phyloP scores from a whole-genome alignment of 2,888 invertebrate genomes.

The Nemapogon koenigi region DNA sequence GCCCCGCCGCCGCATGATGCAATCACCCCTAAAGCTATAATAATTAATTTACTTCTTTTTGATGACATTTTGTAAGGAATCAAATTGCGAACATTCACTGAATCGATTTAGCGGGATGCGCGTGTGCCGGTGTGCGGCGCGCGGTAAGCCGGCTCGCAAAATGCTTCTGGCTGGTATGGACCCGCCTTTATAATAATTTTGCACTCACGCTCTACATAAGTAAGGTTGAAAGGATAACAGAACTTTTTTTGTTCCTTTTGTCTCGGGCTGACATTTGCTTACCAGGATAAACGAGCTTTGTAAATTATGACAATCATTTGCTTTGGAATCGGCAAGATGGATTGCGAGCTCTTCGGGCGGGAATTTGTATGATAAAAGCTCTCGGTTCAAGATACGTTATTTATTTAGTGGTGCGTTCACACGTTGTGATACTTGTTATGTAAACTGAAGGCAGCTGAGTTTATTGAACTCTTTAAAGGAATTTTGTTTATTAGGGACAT shows the following conservation, averaged over 20 bases:
- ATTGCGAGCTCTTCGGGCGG: constrained; percentile 15
- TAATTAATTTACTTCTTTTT: constrained; percentile 28
- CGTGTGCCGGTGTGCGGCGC: constrained; percentile 43
- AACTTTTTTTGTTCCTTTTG: constrained; percentile 55
- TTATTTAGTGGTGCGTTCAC: neutral
- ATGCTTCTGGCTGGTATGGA: constrained; percentile 42
- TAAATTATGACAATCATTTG: constrained; percentile 42
- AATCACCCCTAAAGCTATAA: constrained; percentile 29
- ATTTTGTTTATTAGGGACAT: neutral
- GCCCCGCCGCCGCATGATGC: constrained; percentile 36
- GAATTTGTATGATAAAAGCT: neutral
- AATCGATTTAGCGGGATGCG: neutral
- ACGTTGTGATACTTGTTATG: neutral
- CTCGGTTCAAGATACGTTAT: neutral
- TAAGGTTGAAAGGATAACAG: constrained; percentile 53
- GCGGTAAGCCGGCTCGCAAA: constrained; percentile 56
- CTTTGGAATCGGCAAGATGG: constrained; percentile 29
- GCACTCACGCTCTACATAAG: constrained; percentile 50
- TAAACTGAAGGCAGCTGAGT: neutral
- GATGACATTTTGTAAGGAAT: constrained; percentile 26
- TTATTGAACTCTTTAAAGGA: neutral
- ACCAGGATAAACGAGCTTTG: constrained; percentile 30
- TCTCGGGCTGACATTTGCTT: constrained; percentile 37
- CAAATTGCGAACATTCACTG: constrained; percentile 26
- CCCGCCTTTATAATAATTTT: constrained; percentile 59